Base-by-base conservation (phyloP, 1,140 invertebrate species). In the Proctacanthus coquilletti region DNA sequence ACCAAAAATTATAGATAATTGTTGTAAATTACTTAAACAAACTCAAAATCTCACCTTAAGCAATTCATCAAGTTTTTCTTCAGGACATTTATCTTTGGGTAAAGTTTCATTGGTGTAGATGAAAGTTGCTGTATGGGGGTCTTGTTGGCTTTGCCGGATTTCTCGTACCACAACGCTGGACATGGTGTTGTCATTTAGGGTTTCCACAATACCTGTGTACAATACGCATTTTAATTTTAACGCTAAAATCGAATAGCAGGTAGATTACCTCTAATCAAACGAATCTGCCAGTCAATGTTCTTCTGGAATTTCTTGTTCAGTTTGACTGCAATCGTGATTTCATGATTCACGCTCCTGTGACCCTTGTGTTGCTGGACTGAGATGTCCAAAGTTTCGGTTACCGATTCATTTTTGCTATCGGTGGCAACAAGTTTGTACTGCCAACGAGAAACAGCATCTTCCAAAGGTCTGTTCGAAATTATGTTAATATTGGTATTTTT, bases 61-160 rank as follows among this genome's bases (percentile, higher is more conserved):
- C 4, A 86, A 53, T 41, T 69, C 63, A 21, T 76, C 69, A 15
- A 91, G 76, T 42, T 82, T 72, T 21, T 41, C 69, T 64, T 45
- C 69, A 2, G 85, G 84, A 52, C 88, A 92, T 14, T 66, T 68
- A 49, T 72, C 74, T 32, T 75, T 75, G 0, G 81, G 74, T 41
- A 94, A 52, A 14, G 81, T 81, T 42, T 88, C 85, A 51, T 94
- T 94, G 4, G 85, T 85, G 79, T 87, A 94, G 0, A 77, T 71
- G 44, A 85, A 83, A 21, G 72, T 70, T 30, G 72, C 71, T 30
- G 72, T 65, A 31, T 74, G 53, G 1, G 57, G 44, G 40, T 60
- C 53, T 15, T 38, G 47, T 3, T 45, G 18, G 3, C 44, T 46
- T 18, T 46, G 49, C 0, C 49, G 45, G 2, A 60, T 47, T 11